Conservation (phyloP, 2,113 vertebrate genomes). For the Nicator chloris region DNA sequence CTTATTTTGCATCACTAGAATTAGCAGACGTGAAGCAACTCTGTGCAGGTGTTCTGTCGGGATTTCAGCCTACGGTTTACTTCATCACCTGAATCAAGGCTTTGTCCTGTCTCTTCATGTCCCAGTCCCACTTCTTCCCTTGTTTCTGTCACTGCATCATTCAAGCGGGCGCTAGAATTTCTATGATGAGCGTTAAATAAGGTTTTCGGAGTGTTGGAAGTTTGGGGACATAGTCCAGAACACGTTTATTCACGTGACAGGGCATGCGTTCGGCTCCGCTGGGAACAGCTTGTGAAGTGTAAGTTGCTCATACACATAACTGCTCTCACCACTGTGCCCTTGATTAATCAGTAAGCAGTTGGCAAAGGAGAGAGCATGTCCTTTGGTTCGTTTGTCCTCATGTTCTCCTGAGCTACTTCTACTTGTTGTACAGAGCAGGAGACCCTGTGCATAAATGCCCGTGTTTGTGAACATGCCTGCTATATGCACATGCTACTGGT, state of each 20-base stretch:
- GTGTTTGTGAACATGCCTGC: background rate
- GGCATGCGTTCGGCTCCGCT: accelerated
- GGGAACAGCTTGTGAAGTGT: background rate
- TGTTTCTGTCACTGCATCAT: background rate
- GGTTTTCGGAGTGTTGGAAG: background rate
- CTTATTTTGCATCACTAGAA: background rate
- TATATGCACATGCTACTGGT: background rate
- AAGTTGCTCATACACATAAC: accelerated
- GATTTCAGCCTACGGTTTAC: background rate
- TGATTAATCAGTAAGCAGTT: background rate
- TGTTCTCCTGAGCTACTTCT: background rate
- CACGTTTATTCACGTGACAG: accelerated
- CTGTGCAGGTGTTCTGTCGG: background rate
- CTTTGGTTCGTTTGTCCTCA: background rate
- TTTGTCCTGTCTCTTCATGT: background rate
- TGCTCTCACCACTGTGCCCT: background rate
- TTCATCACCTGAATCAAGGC: background rate
- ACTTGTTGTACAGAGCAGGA: background rate
- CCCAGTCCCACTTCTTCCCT: background rate
- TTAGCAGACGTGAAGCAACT: background rate
- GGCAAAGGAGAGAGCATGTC: background rate
- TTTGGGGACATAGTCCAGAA: background rate
- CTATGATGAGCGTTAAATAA: background rate
- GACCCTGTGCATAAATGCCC: accelerated
- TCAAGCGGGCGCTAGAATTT: background rate